A percentile compares a stretch with the other conserved stretches of the same genome.
These are phyloP conservation scores for Meteorus colon DNA, from an alignment of 2,888 invertebrate species.

Conservation along the genomic window DNA sequence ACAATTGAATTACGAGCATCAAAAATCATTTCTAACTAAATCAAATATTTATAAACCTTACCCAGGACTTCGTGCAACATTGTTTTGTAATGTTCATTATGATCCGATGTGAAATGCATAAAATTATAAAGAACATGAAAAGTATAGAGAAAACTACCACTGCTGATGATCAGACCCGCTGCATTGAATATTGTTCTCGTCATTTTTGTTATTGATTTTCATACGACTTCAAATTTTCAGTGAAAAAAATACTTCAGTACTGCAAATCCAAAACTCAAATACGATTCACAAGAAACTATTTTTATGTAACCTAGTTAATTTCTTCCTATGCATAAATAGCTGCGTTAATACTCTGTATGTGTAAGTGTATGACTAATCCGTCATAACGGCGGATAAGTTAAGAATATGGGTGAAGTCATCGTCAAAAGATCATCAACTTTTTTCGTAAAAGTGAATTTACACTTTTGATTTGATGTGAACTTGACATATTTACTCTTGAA, in stretches of 20 bases:
- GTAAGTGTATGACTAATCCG: background rate
- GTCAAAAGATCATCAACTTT: slow-evolving; percentile 11
- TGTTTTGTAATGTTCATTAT: slow-evolving; percentile 65
- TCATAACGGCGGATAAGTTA: background rate
- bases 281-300: background rate
- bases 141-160: slow-evolving; percentile 74
- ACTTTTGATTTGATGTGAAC: background rate
- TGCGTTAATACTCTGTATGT: background rate
- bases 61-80: slow-evolving; percentile 48
- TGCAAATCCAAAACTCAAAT: background rate
- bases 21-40: slow-evolving; percentile 11
- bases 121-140: slow-evolving; percentile 76
- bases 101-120: slow-evolving; percentile 76
- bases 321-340: background rate
- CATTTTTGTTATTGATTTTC: background rate
- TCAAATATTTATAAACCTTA: slow-evolving; percentile 42
- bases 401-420: slow-evolving; percentile 24
- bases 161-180: slow-evolving; percentile 68
- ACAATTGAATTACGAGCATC: background rate
- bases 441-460: background rate
- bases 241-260: background rate
- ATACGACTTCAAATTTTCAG: background rate
- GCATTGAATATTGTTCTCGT: slow-evolving; percentile 34
- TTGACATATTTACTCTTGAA: slow-evolving; percentile 28
- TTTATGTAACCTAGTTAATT: background rate